Evolutionary conservation across 1,140 invertebrate species (phyloP), one percentile per base, ranked within the genome.

Genomic region (Arion vulgaris): DNA sequence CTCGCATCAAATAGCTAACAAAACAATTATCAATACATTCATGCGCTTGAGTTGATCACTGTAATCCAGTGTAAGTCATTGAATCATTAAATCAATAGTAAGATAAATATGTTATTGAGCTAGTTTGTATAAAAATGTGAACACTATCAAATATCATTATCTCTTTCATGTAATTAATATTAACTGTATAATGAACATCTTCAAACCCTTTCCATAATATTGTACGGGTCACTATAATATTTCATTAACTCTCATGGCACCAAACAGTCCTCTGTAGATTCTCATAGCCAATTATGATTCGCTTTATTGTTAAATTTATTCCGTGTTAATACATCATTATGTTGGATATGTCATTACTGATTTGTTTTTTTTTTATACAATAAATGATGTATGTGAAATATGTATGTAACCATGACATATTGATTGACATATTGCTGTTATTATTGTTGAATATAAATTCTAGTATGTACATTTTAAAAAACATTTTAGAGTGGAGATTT

Each of bases 141-240:
- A n/a, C n/a, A 45, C 41, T 45, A 45, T 5, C 41, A 15, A 45
- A 45, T 15, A 45, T 45, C 15, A 45, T 45, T 45, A 45, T 45
- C 15, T 45, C 5, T 45, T 45, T 45, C 41, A 45, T 45, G 5
- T 7, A 45, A 57, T 57, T 57, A 57, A 23, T 15, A 23, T 57
- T 28, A 66, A 32, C 32, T 28, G 32, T 32, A 17, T 32, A 34
- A 66, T 32, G 62, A 28, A 11, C 62, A n/a, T 57, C n/a, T 15
- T 17, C 5, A 66, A 32, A 28, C 17, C 62, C 62, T 66, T 28
- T 66, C 62, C 62, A 66, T 13, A 7, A 17, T 66, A 32, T 7
- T 66, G 62, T 66, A 66, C 62, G 62, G 62, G 62, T 66, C 32
- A 32, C 28, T 66, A 34, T 66, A 2, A 66, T 66, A 66, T 62